Conservation (phyloP, 1,140 invertebrate genomes). For the Polypedilum vanderplanki region DNA sequence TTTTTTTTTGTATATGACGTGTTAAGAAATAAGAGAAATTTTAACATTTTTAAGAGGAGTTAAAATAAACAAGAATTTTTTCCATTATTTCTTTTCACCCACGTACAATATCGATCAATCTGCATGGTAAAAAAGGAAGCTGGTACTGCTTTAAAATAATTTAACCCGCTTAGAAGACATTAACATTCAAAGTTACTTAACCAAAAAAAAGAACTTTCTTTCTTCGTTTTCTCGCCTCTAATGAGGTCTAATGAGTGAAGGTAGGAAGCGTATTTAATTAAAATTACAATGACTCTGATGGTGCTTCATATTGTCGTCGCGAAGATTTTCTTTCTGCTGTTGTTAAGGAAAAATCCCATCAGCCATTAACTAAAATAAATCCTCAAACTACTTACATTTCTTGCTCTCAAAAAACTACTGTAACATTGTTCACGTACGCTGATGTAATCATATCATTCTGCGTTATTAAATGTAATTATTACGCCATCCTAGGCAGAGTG, state of each 20-base stretch:
- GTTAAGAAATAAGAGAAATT: too few species aligned
- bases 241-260: constrained; percentile 4
- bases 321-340: not conserved
- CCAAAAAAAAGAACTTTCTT: not conserved
- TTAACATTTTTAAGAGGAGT: too few species aligned
- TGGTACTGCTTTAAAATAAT: not conserved
- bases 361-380: not conserved
- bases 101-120: not conserved
- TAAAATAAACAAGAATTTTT: too few species aligned
- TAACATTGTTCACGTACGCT: not conserved
- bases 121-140: not conserved
- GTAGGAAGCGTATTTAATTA: not conserved
- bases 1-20: too few species aligned
- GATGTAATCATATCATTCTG: constrained; percentile 24
- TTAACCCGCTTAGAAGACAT: constrained; percentile 17
- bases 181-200: constrained; percentile 19
- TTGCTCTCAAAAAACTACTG: too few species aligned
- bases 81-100: not conserved
- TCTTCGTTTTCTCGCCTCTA: not conserved
- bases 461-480: constrained; percentile 28
- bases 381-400: not conserved
- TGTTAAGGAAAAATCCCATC: not conserved
- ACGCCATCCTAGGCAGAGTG: not conserved
- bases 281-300: constrained; percentile 9
- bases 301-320: not conserved